Percentiles rank a stretch among this genome's conserved stretches.
Conservation (phyloP, 2,113 vertebrate species). For the Rostratula benghalensis region DNA sequence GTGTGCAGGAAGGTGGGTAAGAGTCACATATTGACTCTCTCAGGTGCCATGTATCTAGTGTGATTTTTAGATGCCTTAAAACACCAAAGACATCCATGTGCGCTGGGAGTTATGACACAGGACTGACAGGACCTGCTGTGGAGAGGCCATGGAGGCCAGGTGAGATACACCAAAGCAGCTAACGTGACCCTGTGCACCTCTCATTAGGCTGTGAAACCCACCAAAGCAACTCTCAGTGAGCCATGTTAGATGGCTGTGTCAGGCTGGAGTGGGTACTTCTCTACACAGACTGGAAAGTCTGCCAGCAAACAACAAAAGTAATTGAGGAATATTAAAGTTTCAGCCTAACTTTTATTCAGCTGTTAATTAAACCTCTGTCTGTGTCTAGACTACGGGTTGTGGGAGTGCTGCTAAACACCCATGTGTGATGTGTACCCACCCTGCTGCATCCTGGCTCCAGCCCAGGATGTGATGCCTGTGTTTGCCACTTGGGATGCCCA, state of each 20-base stretch:
- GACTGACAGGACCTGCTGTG: background rate
- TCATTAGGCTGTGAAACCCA: background rate
- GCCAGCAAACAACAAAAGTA: background rate
- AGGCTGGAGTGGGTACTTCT: background rate
- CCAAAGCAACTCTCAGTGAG: fast-evolving
- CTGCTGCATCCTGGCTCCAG: background rate
- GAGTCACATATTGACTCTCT: background rate
- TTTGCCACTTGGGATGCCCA: fast-evolving
- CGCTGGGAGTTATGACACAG: background rate
- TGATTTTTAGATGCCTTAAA: background rate
- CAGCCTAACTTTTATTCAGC: slow-evolving; percentile 23
- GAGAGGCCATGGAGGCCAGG: background rate
- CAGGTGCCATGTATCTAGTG: background rate
- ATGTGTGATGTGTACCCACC: background rate
- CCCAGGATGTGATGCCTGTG: fast-evolving
- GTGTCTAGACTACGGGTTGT: background rate
- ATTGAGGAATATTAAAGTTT: background rate
- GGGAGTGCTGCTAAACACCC: background rate
- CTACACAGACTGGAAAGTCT: background rate
- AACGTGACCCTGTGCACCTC: fast-evolving
- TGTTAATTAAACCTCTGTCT: slow-evolving; percentile 30
- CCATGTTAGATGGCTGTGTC: fast-evolving
- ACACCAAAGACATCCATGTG: fast-evolving
- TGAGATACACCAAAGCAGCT: background rate
- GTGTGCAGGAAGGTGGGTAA: background rate